A percentile compares a stretch with the other conserved stretches of the same genome.
These are phyloP conservation scores for Triops longicaudatus DNA, from an alignment of 1,140 invertebrate genomes.

Conservation along the genomic window DNA sequence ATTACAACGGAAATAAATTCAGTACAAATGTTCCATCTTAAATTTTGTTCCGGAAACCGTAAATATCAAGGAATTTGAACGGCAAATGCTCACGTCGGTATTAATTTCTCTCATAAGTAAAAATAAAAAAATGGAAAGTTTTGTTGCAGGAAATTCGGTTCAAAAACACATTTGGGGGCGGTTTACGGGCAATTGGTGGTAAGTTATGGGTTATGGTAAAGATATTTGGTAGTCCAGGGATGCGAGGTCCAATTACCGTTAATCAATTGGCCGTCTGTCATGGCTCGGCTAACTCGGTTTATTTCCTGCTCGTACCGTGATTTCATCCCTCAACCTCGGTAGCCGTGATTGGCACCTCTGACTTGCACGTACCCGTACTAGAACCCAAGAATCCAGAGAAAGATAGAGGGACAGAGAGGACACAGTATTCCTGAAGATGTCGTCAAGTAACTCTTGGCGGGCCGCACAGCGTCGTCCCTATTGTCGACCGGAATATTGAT, in stretches of 20 bases:
- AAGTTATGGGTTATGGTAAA: neutral
- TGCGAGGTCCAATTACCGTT: neutral
- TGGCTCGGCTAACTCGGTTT: neutral
- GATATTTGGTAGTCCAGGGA: neutral
- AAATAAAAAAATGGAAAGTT: no score
- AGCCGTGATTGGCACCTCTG: neutral
- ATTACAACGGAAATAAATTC: no score
- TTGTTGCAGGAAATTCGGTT: no score
- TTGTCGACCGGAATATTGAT: neutral
- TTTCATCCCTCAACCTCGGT: neutral
- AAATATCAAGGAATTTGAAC: no score
- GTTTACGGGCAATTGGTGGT: neutral
- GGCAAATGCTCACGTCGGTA: no score
- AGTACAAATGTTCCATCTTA: no score
- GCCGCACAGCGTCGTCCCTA: neutral
- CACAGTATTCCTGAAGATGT: neutral
- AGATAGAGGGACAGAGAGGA: no score
- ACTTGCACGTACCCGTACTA: neutral
- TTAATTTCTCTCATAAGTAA: no score
- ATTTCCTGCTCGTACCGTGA: neutral
- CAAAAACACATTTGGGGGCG: no score
- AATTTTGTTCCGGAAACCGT: no score
- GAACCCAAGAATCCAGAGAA: no score
- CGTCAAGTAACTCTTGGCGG: neutral
- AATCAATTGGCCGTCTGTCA: constrained; percentile 7